Percentiles rank a stretch among this genome's conserved stretches.
Evolutionary conservation across 1,140 invertebrate species (phyloP).

Genomic region (Micrasema longulum): DNA sequence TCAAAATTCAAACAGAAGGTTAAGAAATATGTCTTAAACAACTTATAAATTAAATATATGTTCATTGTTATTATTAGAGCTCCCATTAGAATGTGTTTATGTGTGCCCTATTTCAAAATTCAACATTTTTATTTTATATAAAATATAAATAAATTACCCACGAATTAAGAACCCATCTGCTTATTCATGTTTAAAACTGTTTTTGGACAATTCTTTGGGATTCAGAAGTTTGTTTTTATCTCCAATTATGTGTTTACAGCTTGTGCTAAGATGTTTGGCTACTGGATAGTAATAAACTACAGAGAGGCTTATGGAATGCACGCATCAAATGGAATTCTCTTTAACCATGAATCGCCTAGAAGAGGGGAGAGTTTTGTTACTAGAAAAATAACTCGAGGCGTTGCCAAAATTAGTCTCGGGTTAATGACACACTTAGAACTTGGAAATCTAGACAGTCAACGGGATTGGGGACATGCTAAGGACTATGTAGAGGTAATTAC

Average conservation of each 20-base stretch:
- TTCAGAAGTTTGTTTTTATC: no score
- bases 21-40: no score
- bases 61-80: no score
- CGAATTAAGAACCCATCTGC: no score
- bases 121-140: no score
- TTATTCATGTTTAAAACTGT: no score
- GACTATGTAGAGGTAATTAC: conserved; percentile 98
- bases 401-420: conserved; percentile 95
- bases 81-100: no score
- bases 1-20: no score
- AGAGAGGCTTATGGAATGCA: conserved; percentile 98
- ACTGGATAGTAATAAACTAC: conserved; percentile 99
- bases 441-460: conserved; percentile 94
- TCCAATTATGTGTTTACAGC: conserved; percentile 75
- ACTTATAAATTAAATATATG: no score
- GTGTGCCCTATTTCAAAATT: no score
- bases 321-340: conserved; percentile 98
- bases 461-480: conserved; percentile 99
- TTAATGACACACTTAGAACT: conserved; percentile 90
- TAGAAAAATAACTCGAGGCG: conserved; percentile 96
- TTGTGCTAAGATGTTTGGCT: conserved; percentile 97
- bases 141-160: no score
- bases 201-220: no score
- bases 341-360: conserved; percentile 99
- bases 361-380: conserved; percentile 99